Conservation (phyloP, 2,113 vertebrate species). For the Ivindomyrus marchei region DNA sequence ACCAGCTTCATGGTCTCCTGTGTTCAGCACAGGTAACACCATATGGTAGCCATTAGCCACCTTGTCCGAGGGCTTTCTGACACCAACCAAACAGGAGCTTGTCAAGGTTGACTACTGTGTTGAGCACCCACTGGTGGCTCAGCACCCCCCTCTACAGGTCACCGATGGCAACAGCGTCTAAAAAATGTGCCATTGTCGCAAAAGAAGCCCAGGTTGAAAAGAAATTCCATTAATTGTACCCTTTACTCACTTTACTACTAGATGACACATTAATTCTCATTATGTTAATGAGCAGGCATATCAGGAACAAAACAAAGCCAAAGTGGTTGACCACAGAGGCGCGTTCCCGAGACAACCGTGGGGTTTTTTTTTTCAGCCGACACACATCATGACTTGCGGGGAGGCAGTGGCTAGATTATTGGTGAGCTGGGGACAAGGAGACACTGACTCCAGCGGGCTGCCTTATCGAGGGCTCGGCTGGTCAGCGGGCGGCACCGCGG, state of each 20-base stretch:
- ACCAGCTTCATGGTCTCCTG: background rate
- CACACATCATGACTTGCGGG: slow-evolving; percentile 4
- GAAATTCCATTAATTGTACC: background rate
- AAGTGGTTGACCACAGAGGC: background rate
- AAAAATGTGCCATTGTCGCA: background rate
- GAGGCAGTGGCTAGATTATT: background rate
- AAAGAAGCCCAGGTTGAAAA: background rate
- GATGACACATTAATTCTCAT: background rate
- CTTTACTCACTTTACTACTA: background rate
- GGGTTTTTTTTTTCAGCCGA: background rate
- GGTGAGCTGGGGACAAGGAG: background rate
- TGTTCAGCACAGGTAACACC: background rate
- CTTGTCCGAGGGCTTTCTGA: background rate
- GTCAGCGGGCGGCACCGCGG: slow-evolving; percentile 31
- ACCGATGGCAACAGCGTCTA: background rate
- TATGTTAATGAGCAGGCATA: background rate
- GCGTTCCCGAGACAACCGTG: background rate
- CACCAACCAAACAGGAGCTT: too few species aligned
- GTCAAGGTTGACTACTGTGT: background rate
- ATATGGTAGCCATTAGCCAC: background rate
- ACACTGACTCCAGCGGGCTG: slow-evolving; percentile 18
- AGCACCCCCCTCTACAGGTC: slow-evolving; percentile 5
- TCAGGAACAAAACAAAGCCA: background rate
- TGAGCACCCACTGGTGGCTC: background rate
- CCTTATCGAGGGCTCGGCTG: slow-evolving; percentile 33